Conservation (phyloP, 1,140 invertebrate species). For the Batillaria attramentaria region DNA sequence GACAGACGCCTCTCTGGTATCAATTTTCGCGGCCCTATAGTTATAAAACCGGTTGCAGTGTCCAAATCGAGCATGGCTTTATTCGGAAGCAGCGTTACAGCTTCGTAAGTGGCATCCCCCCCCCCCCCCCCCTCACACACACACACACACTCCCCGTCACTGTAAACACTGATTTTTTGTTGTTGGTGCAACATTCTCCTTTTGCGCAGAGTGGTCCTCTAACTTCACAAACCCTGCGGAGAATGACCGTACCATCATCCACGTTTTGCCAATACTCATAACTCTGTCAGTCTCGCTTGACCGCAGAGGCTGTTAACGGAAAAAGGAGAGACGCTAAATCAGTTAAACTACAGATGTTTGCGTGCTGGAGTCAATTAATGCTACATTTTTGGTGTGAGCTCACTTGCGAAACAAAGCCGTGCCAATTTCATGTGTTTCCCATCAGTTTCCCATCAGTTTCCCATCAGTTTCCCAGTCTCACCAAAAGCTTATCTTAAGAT, state of each 20-base stretch:
- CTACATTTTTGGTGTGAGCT: constrained; percentile 23
- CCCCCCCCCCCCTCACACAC: no score
- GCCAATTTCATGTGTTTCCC: background rate
- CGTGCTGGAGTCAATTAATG: background rate
- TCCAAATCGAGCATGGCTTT: no score
- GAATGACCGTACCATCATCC: no score
- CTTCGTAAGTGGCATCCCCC: no score
- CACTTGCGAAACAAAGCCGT: constrained; percentile 22
- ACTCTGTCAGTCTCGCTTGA: background rate
- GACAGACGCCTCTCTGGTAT: no score
- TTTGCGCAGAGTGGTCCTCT: background rate
- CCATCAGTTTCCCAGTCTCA: background rate
- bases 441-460: background rate
- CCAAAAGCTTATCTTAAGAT: background rate
- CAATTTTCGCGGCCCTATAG: no score
- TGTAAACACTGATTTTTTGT: no score
- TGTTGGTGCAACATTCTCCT: no score
- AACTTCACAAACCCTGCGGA: background rate
- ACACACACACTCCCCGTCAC: no score
- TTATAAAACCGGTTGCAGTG: no score
- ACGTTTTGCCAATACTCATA: no score
- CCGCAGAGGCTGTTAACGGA: background rate
- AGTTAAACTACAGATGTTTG: background rate
- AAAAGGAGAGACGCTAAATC: background rate
- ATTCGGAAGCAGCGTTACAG: no score